Evolutionary conservation across 2,888 invertebrate genomes (phyloP).

Genomic region (Bedellia somnulentella): DNA sequence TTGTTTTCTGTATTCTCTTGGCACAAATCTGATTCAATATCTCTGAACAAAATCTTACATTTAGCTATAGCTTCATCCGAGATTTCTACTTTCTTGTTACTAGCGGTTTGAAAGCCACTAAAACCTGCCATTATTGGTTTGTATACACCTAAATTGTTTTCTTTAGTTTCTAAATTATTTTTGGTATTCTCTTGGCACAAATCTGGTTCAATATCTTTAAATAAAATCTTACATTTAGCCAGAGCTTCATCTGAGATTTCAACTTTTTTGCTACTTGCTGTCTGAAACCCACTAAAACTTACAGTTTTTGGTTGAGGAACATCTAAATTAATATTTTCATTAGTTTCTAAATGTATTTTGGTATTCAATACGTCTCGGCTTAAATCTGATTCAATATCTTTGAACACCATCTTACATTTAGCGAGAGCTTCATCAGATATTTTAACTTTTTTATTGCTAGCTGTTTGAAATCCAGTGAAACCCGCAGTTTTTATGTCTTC

Average conservation of each 20-base stretch:
- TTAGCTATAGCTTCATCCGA: slow-evolving; percentile 15
- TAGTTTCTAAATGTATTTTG: slow-evolving; percentile 1
- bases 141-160: slow-evolving; percentile 15
- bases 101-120: slow-evolving; percentile 26
- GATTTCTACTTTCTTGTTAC: slow-evolving; percentile 20
- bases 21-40: too few relatives aligned
- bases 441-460: slow-evolving; percentile 27
- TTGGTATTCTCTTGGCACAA: too few relatives aligned
- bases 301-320: slow-evolving; percentile 10
- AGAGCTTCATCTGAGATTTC: slow-evolving; percentile 16
- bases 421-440: slow-evolving; percentile 22
- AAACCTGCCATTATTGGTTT: slow-evolving; percentile 11
- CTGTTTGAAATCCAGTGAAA: slow-evolving; percentile 33
- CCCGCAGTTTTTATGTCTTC: slow-evolving; percentile 13
- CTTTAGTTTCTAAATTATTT: too few relatives aligned
- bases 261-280: slow-evolving; percentile 11
- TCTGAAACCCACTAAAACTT: slow-evolving; percentile 22
- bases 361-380: not conserved
- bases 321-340: not conserved
- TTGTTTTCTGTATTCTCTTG: too few relatives aligned
- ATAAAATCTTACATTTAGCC: slow-evolving; percentile 14
- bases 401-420: slow-evolving; percentile 11
- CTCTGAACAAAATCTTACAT: slow-evolving; percentile 15
- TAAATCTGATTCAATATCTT: slow-evolving; percentile 7
- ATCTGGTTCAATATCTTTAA: slow-evolving; percentile 14